These are phyloP conservation scores for Drosophila ohnishii DNA, from an alignment of 1,140 invertebrate genomes.

Conservation along the genomic window DNA sequence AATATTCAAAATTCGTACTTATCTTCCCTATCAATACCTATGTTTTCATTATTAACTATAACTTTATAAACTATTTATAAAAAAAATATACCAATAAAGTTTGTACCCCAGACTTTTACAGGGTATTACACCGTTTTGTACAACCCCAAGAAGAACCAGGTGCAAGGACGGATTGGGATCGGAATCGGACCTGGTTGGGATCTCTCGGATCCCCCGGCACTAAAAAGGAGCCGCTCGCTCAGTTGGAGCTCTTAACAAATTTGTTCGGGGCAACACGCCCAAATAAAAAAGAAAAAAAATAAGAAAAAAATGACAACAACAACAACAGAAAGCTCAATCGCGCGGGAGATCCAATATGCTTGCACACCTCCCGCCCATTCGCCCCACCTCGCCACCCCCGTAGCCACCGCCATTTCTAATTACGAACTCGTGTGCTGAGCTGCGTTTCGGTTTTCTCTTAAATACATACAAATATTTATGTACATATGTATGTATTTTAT, in stretches of 20 bases:
- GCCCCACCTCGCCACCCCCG: constrained; percentile 19
- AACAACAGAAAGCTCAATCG: constrained; percentile 19
- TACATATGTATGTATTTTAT: not conserved
- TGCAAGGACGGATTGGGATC: constrained; percentile 57
- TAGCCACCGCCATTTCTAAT: constrained; percentile 57
- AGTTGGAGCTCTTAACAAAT: constrained; percentile 82
- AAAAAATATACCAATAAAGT: not conserved
- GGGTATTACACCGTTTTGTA: constrained; percentile 14
- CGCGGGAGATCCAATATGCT: constrained; percentile 44
- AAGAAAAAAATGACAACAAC: constrained; percentile 23
- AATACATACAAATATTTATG: constrained; percentile 2
- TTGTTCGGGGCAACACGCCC: constrained; percentile 81
- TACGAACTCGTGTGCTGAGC: constrained; percentile 72
- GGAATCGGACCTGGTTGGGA: not conserved
- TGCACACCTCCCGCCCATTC: not conserved
- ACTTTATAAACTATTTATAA: too few relatives aligned
- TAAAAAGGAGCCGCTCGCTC: constrained; percentile 81
- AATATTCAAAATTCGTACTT: not conserved
- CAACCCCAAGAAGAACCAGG: constrained; percentile 30
- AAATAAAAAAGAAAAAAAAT: constrained; percentile 23
- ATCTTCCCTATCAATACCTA: not conserved
- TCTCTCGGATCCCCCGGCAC: constrained; percentile 38
- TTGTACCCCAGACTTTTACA: not conserved
- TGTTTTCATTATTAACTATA: not conserved
- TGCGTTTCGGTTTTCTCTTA: constrained; percentile 39